Evolutionary conservation across 2,797 vertebrate species (phyloP).

Genomic region (Lepilemur ruficaudatus): DNA sequence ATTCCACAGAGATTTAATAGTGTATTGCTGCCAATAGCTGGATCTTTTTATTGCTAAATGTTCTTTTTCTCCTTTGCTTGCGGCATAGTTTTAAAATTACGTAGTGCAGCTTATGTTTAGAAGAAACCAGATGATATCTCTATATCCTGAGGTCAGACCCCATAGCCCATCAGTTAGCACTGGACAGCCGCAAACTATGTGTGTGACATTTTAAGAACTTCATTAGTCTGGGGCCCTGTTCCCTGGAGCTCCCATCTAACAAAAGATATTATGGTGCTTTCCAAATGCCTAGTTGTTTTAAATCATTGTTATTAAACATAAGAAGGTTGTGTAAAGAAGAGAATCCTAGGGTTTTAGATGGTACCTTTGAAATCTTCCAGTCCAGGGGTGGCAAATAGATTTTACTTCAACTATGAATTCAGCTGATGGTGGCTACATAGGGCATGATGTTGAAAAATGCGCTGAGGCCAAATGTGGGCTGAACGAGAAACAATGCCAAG

Average conservation of each 20-base stretch:
- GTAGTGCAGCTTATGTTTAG: conserved; percentile 10
- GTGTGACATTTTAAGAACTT: conserved; percentile 51
- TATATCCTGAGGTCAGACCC: conserved; percentile 29
- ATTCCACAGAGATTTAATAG: conserved; percentile 29
- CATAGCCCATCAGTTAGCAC: conserved; percentile 50
- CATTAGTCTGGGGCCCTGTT: conserved; percentile 38
- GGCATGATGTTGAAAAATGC: neutral
- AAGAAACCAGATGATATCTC: conserved; percentile 64
- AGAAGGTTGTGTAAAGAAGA: neutral
- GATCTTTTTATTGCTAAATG: conserved; percentile 47
- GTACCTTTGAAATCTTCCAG: conserved; percentile 9
- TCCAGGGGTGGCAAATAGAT: neutral
- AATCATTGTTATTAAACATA: conserved; percentile 61
- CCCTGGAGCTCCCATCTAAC: neutral
- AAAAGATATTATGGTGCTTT: conserved; percentile 20
- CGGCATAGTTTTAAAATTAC: conserved; percentile 45
- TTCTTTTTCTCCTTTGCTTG: conserved; percentile 39
- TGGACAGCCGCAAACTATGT: neutral
- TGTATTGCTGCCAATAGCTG: conserved; percentile 38
- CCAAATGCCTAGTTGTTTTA: conserved; percentile 41
- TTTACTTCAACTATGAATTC: neutral
- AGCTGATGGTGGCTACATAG: neutral
- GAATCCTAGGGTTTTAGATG: conserved; percentile 26
- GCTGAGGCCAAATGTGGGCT: neutral
- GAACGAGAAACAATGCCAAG: neutral